Evolutionary conservation across 2,797 vertebrate genomes (phyloP).

Genomic region (Tragelaphus eurycerus): DNA sequence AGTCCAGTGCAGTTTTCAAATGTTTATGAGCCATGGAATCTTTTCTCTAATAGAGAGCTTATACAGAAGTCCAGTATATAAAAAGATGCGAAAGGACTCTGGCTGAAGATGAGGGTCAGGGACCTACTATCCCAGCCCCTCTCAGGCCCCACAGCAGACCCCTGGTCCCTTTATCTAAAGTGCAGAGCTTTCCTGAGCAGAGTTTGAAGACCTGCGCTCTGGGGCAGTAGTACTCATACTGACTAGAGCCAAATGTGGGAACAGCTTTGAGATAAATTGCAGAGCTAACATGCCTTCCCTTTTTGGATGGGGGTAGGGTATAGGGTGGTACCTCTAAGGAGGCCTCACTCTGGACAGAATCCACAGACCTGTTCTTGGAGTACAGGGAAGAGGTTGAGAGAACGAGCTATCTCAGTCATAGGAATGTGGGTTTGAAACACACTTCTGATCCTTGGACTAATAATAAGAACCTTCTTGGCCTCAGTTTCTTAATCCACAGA

Average conservation of each 20-base stretch:
- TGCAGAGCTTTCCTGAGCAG: neutral
- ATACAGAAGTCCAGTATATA: neutral
- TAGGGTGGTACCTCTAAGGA: neutral
- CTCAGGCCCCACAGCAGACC: neutral
- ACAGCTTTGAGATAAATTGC: neutral
- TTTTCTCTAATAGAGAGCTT: neutral
- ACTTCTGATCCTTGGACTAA: neutral
- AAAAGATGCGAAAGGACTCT: neutral
- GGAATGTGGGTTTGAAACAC: neutral
- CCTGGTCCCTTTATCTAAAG: neutral
- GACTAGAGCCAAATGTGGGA: neutral
- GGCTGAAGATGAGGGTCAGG: neutral
- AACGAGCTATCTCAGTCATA: neutral
- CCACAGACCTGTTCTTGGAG: neutral
- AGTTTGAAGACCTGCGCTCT: neutral
- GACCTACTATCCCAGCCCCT: neutral
- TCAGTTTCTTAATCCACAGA: conserved; percentile 12
- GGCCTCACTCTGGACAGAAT: neutral
- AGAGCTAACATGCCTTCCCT: neutral
- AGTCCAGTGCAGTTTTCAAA: neutral
- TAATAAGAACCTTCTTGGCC: neutral
- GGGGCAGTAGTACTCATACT: neutral
- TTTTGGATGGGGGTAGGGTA: neutral
- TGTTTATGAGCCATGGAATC: neutral
- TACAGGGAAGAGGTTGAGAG: neutral